Conservation (phyloP, 2,888 invertebrate species). For the Rhaphigaster nebulosa region DNA sequence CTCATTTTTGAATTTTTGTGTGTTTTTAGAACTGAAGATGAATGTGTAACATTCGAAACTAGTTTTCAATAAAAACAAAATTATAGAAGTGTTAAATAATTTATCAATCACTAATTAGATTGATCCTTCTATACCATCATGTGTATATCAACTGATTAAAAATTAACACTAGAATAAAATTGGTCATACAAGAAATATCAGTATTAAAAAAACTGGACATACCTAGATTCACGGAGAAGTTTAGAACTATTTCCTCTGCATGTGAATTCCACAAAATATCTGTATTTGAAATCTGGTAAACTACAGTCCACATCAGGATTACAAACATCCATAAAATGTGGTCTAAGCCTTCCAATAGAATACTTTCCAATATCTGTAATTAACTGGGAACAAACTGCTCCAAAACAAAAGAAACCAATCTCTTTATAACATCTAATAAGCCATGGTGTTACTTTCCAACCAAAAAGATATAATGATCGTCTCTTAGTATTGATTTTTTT, state of each 20-base stretch:
- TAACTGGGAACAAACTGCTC: conserved; percentile 85
- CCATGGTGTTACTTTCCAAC: conserved; percentile 80
- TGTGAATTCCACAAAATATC: conserved; percentile 80
- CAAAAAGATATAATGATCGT: conserved; percentile 68
- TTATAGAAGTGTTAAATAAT: too few relatives aligned
- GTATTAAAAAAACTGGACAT: conserved; percentile 35
- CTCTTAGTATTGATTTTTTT: conserved; percentile 30
- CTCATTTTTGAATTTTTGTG: too few relatives aligned
- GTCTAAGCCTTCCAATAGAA: conserved; percentile 90
- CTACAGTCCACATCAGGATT: conserved; percentile 80
- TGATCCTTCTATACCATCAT: too few relatives aligned
- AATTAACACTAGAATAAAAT: not conserved
- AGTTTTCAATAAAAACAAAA: too few relatives aligned
- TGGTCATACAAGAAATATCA: not conserved
- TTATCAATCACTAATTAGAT: too few relatives aligned
- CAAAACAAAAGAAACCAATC: conserved; percentile 88
- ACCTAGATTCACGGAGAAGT: conserved; percentile 79
- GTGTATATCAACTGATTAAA: too few relatives aligned
- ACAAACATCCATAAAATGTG: conserved; percentile 94
- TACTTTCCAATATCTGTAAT: conserved; percentile 95
- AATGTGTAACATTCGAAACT: too few relatives aligned
- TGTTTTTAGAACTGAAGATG: too few relatives aligned
- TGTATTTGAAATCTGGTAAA: conserved; percentile 72
- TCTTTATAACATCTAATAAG: conserved; percentile 80
- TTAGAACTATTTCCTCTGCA: conserved; percentile 81